These are phyloP conservation scores for Harpalus rubripes DNA, from an alignment of 2,888 invertebrate genomes.

Conservation along the genomic window DNA sequence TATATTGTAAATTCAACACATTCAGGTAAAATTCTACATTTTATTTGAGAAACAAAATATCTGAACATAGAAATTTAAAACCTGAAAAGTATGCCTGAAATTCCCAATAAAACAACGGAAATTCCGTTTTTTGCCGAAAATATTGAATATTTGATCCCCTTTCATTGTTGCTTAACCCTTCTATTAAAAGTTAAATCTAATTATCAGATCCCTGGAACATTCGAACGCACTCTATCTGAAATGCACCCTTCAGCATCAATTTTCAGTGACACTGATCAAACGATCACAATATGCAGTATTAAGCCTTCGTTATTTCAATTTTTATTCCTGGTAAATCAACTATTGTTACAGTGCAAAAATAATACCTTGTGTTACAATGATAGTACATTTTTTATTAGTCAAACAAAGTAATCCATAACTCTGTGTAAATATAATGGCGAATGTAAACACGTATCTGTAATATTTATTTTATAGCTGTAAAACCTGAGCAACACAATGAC, in stretches of 20 bases:
- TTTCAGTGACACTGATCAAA: slow-evolving; percentile 29
- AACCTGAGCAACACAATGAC: slow-evolving; percentile 11
- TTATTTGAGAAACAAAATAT: not conserved
- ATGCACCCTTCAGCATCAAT: slow-evolving; percentile 35
- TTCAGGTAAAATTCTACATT: too few relatives aligned
- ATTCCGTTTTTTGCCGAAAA: not conserved
- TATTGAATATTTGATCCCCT: not conserved
- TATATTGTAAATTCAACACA: too few relatives aligned
- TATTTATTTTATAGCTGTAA: slow-evolving; percentile 32
- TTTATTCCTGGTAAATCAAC: slow-evolving; percentile 12
- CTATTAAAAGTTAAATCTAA: slow-evolving; percentile 26
- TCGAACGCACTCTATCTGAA: slow-evolving; percentile 25
- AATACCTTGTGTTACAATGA: not conserved
- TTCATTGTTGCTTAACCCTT: not conserved
- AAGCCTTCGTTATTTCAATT: slow-evolving; percentile 1
- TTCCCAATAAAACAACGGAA: not conserved
- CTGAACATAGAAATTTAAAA: not conserved
- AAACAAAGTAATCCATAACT: slow-evolving; percentile 13
- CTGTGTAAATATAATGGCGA: not conserved
- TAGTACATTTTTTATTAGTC: slow-evolving; percentile 4
- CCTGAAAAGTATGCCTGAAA: not conserved
- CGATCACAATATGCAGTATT: slow-evolving; percentile 20
- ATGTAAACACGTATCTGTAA: slow-evolving; percentile 21
- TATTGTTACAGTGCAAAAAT: not conserved
- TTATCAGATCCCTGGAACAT: slow-evolving; percentile 18